Evolutionary conservation across 1,140 invertebrate genomes (phyloP).

Genomic region (Drosophila simulans): DNA sequence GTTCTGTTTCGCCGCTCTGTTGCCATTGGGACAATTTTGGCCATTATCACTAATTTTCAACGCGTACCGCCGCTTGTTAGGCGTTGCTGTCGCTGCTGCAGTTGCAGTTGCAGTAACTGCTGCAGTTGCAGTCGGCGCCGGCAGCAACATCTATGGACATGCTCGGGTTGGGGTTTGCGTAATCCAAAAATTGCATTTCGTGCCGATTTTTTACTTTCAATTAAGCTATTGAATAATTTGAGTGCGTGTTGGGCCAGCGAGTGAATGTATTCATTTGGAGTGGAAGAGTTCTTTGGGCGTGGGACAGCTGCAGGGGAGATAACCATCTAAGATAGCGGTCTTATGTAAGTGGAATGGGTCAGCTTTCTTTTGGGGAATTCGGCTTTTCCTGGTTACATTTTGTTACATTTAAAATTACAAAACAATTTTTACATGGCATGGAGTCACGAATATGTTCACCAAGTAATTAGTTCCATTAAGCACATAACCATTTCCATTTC

Average conservation of each 20-base stretch:
- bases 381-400: background rate
- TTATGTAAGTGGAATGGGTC: slow-evolving; percentile 8
- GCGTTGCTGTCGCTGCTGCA: slow-evolving; percentile 40
- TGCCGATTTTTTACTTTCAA: slow-evolving; percentile 77
- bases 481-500: background rate
- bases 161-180: slow-evolving; percentile 64
- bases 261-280: slow-evolving; percentile 49
- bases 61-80: slow-evolving; percentile 67
- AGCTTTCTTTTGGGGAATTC: slow-evolving; percentile 3
- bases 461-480: background rate
- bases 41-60: slow-evolving; percentile 81
- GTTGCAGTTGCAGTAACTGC: slow-evolving; percentile 14
- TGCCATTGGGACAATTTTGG: slow-evolving; percentile 80
- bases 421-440: background rate
- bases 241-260: slow-evolving; percentile 67
- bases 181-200: slow-evolving; percentile 79
- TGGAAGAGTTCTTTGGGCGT: slow-evolving; percentile 45
- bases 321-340: slow-evolving; percentile 8
- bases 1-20: slow-evolving; percentile 36
- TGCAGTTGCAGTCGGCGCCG: slow-evolving; percentile 30
- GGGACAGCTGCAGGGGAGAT: slow-evolving; percentile 10
- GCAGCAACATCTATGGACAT: slow-evolving; percentile 53
- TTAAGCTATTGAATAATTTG: slow-evolving; percentile 82
- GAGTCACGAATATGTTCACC: background rate
- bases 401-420: background rate